Base-by-base conservation (phyloP, 1,140 invertebrate genomes). In the Batillaria attramentaria region DNA sequence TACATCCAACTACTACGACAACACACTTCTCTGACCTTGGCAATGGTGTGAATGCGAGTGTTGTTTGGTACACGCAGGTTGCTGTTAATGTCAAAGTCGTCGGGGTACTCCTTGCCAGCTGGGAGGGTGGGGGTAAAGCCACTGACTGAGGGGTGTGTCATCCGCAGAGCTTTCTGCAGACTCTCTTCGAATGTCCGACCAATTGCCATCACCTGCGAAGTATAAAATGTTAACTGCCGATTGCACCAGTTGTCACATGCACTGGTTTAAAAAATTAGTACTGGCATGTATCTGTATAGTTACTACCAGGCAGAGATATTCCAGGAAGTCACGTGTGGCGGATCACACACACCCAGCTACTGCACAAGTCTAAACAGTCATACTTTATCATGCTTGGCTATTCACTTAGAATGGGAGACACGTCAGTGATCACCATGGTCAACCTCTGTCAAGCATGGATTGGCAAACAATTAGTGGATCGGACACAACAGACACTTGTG, bases 161-260 rank as follows among this genome's bases (percentile, higher is more conserved):
- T 88, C 33, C 87, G 57, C 37, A 88, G 74, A 24, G 87, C 87
- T 77, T 88, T 88, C 81, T 88, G 87, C 0, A 88, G 79, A 76
- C 82, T 84, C 77, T 88, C 87, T 66, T 88, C 87, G 84, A 88
- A 88, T 50, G 85, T 87, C 37, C 87, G 72, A 24, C 87, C 87
- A 46, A 88, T 88, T 18, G 87, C 85, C 87, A 88, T 88, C 41
- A 87, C 86, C 86, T 87, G 65, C 2, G 54, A 72, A n/a, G n/a
- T n/a, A 77, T 62, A n/a, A 72, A 69, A 28, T 8, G 16, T 69
- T 42, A 6, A 66, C 33, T 31, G 10, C 39, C 65, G 39, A 39
- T 37, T 13, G 2, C 6, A 41, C 16, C 37, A 79, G n/a, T 33
- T 39, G 28, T 16, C 24, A 18, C 13, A 31, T 24, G 33, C 2